Evolutionary conservation across 2,888 invertebrate species (phyloP), one percentile per base, ranked within the genome.

Genomic region (Tyria jacobaeae): DNA sequence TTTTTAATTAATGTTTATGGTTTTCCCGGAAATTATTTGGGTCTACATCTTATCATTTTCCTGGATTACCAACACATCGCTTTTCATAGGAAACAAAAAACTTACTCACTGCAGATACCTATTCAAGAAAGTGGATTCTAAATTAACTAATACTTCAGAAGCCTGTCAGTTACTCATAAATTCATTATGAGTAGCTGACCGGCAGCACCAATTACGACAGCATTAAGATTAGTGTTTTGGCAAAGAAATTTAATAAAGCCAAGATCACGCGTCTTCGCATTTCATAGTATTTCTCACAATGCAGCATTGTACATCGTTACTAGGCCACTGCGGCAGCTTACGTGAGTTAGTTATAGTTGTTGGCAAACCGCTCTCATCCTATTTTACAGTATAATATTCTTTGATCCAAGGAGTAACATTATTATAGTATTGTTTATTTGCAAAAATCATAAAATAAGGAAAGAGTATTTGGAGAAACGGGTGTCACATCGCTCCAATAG

Each of bases 191-290:
- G n/a, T n/a, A n/a, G n/a, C n/a, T n/a, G n/a, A n/a, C n/a, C n/a
- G n/a, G n/a, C n/a, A n/a, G n/a, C n/a, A n/a, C n/a, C n/a, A n/a
- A n/a, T n/a, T n/a, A n/a, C n/a, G n/a, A n/a, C n/a, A n/a, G n/a
- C n/a, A 35, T 25, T 56, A 47, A n/a, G 47, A 44, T 31, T 34
- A 24, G 44, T 34, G 21, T 55, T 56, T 47, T 56, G 41, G 60
- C 52, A 31, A 44, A 24, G 57, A 70, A 67, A 75, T 74, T 60
- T 65, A 76, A 76, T 75, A 67, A 74, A 73, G 67, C 62, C 60
- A 69, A 64, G 47, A 72, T 73, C 62, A 75, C 60, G 51, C 37
- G 60, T 65, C 58, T 65, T 62, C 31, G 57, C 62, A 67, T 62
- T 62, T 62, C 44, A 54, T 50, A 61, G 37, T 52, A 57, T 61